phyloP scores from a whole-genome alignment of 1,140 invertebrate species.

The Drosophila takahashii region DNA sequence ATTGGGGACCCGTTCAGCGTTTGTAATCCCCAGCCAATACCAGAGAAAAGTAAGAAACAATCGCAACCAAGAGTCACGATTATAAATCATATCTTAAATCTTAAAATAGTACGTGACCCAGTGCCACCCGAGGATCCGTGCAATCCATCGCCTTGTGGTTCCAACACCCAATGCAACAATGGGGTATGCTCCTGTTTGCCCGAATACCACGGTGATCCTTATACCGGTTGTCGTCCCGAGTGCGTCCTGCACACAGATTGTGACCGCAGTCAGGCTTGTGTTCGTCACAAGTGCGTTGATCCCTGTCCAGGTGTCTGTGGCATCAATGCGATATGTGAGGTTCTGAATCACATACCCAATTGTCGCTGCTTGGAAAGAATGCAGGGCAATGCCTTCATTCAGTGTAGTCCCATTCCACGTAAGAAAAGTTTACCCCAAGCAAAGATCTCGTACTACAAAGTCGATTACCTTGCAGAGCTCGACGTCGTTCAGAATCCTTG shows the following conservation, averaged over 20 bases:
- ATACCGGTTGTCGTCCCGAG: conserved; percentile 91
- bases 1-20: conserved; percentile 91
- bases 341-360: conserved; percentile 91
- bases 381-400: conserved; percentile 91
- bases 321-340: conserved; percentile 89
- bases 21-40: conserved; percentile 85
- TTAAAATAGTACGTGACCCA: conserved; percentile 56
- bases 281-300: conserved; percentile 90
- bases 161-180: conserved; percentile 70
- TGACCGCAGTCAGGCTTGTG: conserved; percentile 89
- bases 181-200: conserved; percentile 79
- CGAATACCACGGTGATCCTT: conserved; percentile 89
- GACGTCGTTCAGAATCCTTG: conserved; percentile 86
- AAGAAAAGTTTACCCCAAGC: conserved; percentile 62
- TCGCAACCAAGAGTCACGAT: background rate
- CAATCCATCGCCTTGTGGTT: conserved; percentile 91
- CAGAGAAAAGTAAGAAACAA: conserved; percentile 63
- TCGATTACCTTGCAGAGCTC: conserved; percentile 67
- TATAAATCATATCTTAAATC: background rate
- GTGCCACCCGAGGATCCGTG: conserved; percentile 87
- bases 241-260: conserved; percentile 94
- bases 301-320: conserved; percentile 92
- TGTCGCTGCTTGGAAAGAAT: conserved; percentile 89
- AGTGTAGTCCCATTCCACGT: conserved; percentile 88
- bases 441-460: conserved; percentile 15